phyloP scores from a whole-genome alignment of 1,140 invertebrate genomes.

The Cotesia glomerata region DNA sequence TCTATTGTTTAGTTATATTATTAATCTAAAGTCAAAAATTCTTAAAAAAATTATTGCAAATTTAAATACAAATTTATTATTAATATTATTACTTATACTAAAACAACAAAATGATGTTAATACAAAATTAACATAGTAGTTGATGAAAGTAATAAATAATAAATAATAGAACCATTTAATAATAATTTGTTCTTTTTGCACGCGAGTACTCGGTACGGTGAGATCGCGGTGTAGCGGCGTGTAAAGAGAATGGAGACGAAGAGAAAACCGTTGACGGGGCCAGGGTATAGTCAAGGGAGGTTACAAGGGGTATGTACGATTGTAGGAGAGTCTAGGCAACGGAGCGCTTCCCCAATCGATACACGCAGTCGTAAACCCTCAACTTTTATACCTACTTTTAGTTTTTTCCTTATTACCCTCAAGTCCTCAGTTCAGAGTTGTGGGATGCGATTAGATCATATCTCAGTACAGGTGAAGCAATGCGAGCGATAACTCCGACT shows the following conservation, averaged over 20 bases:
- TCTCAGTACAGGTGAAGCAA: too few species aligned
- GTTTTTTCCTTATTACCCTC: background rate
- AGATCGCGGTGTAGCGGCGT: background rate
- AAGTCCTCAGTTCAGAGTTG: too few species aligned
- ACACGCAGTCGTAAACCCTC: constrained; percentile 38
- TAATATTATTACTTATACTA: too few species aligned
- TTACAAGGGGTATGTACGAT: constrained; percentile 42
- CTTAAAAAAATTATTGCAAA: too few species aligned
- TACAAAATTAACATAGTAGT: constrained; percentile 46
- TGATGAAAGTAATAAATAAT: constrained; percentile 33
- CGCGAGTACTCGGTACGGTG: constrained; percentile 34
- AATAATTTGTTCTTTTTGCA: constrained; percentile 7
- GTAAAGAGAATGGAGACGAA: background rate
- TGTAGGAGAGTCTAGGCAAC: constrained; percentile 56
- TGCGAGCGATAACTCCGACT: too few species aligned
- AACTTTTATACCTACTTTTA: constrained; percentile 4
- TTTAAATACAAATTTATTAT: too few species aligned
- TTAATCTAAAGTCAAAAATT: too few species aligned
- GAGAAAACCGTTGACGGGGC: constrained; percentile 19
- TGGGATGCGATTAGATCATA: too few species aligned
- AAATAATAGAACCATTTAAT: too few species aligned
- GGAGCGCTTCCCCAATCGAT: constrained; percentile 61
- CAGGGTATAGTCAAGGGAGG: constrained; percentile 16
- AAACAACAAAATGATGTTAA: constrained; percentile 15
- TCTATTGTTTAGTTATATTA: too few species aligned